Base-by-base conservation (phyloP, 2,797 vertebrate species). In the Acrocephalus scirpaceus region DNA sequence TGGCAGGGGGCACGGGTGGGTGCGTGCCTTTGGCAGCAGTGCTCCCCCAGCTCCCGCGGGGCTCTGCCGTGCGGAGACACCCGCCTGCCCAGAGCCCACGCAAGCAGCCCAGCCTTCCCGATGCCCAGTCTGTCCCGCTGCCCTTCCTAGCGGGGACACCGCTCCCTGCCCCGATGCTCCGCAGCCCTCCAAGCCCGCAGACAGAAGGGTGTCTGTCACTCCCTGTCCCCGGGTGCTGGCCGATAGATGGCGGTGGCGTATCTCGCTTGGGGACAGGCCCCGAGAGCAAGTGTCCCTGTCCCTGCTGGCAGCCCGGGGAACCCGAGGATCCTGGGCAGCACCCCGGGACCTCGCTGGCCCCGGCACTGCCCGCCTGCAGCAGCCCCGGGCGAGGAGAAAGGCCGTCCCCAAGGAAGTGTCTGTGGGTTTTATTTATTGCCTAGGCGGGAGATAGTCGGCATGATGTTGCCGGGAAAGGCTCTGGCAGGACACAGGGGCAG, bases 231-330 rank as follows among this genome's bases (percentile, higher is more conserved):
- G 27, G 18, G 16, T 36, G 75, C 60, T 60, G 34, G 81, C 93
- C 96, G 93, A 83, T 93, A 96, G 96, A 89, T 96, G 96, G 96
- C 95, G 47, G 76, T 96, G 95, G 42, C 61, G 96, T 18, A 93
- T 83, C 90, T 96, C 82, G 17, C 90, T 65, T 71, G 82, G 87
- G 78, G 58, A 86, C 87, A 44, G 62, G 16, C 5, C n/a, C 9
- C 29, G 13, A 12, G 15, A 53, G 36, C 44, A 2, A 5, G 54
- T 1, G 84, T 51, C 62, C 61, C 80, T 2, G 77, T 62, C 56
- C 42, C 80, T 19, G 50, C 40, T 2, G 76, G 75, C 61, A 78
- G 77, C 60, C 50, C 26, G 2, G 18, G 29, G 3, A 6, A 32
- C 47, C 14, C 2, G 83, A 75, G 29, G 11, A 10, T 21, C 16